Base-by-base conservation (phyloP, 2,797 vertebrate genomes). In the Mareca strepera region DNA sequence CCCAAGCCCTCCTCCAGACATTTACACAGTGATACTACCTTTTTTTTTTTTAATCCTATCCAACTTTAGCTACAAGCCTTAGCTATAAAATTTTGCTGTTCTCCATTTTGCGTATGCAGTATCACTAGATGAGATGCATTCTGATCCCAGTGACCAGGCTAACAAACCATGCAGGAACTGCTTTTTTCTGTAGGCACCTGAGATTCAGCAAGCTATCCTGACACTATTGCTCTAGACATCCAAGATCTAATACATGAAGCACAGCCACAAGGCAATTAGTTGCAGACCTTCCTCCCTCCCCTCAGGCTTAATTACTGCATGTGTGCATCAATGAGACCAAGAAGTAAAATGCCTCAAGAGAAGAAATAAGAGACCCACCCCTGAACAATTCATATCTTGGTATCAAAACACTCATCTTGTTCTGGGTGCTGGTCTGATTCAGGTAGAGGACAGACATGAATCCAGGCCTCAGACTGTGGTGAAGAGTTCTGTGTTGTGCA, bases 291-390 rank as follows among this genome's bases (percentile, higher is more conserved):
- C 41, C 4, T 55, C 50, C 25, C 31, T 48, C 25, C 13, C 17
- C 18, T 25, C 7, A 26, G 29, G 41, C 46, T 69, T 59, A 66
- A 29, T 17, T 86, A 50, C 31, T 1, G 0, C 37, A 60, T 5
- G 4, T 2, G 7, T 52, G 1, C 22, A 52, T 9, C 41, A 37
- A 1, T 8, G 6, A 48, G 5, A 74, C 41, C 5, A 28, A 2
- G 11, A 93, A 90, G 17, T 7, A 83, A 68, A 74, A 70, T 9
- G 7, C 17, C 81, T 86, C 31, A 73, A 73, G 59, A 66, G 35
- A 53, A 88, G 12, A 82, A 84, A 46, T 13, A 44, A 48, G 28
- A 76, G 11, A 72, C 12, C 6, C 12, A 66, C 6, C 6, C 8
- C 44, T 39, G 73, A 86, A 4, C 12, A 80, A 62, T 20, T 50